Evolutionary conservation across 2,113 vertebrate genomes (phyloP).

Genomic region (Lycaon pictus): DNA sequence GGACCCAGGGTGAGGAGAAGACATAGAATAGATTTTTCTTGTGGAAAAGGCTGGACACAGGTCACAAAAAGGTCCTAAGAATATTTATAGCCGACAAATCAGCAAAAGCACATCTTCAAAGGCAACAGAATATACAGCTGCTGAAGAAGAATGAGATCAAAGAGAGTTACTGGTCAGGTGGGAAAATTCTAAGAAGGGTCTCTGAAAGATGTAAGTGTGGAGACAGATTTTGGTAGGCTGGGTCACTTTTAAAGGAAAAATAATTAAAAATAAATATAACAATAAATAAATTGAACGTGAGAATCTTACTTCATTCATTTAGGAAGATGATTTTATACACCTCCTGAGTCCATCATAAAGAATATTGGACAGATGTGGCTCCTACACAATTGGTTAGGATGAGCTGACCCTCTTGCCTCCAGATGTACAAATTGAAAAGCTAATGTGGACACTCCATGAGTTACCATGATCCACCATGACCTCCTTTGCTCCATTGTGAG

Average conservation of each 20-base stretch:
- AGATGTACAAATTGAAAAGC: background rate
- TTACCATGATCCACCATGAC: fast-evolving
- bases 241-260: constrained; percentile 27
- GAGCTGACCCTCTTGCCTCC: background rate
- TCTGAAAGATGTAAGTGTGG: background rate
- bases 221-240: background rate
- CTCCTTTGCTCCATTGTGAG: background rate
- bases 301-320: background rate
- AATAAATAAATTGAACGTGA: background rate
- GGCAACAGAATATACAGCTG: background rate
- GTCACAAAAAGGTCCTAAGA: background rate
- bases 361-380: background rate
- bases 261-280: background rate
- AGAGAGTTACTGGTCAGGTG: background rate
- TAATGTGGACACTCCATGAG: background rate
- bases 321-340: background rate
- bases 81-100: background rate
- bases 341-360: background rate
- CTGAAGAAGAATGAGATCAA: background rate
- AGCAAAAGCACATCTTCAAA: background rate
- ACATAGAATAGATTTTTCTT: background rate
- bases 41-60: background rate
- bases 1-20: background rate
- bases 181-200: background rate
- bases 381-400: background rate